Conservation (phyloP, 2,888 invertebrate genomes). For the Camponotus fellah region DNA sequence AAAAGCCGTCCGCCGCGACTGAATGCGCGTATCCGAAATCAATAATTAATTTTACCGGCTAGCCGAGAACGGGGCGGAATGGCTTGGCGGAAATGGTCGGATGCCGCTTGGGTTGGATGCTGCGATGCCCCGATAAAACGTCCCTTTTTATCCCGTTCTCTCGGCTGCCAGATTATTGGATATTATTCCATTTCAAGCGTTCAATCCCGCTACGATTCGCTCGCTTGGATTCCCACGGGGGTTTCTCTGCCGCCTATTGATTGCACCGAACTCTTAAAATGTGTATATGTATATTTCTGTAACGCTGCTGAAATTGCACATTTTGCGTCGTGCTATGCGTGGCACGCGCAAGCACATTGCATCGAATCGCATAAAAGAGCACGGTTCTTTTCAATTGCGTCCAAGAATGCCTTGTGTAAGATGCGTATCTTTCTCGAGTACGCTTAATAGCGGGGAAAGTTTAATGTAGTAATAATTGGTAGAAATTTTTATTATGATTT, state of each 20-base stretch:
- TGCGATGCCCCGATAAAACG: conserved; percentile 84
- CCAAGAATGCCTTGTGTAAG: conserved; percentile 12
- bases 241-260: conserved; percentile 78
- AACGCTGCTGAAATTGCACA: conserved; percentile 15
- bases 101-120: conserved; percentile 72
- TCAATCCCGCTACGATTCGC: conserved; percentile 86
- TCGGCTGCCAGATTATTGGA: conserved; percentile 84
- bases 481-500: conserved; percentile 38
- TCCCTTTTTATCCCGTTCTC: conserved; percentile 83
- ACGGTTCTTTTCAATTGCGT: conserved; percentile 2
- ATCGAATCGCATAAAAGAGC: conserved; percentile 22
- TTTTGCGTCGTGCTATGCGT: conserved; percentile 25
- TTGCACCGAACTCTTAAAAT: conserved; percentile 76
- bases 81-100: conserved; percentile 76
- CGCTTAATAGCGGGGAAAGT: conserved; percentile 46
- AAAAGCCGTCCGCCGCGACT: conserved; percentile 77
- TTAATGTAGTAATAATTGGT: conserved; percentile 29
- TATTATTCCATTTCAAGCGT: conserved; percentile 86
- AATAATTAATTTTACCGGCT: conserved; percentile 85
- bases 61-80: conserved; percentile 63
- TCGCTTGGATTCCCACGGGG: conserved; percentile 81
- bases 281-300: conserved; percentile 7
- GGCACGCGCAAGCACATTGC: not conserved
- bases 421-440: conserved; percentile 26
- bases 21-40: conserved; percentile 84